Conservation (phyloP, 2,113 vertebrate species). For the Albula goreensis region DNA sequence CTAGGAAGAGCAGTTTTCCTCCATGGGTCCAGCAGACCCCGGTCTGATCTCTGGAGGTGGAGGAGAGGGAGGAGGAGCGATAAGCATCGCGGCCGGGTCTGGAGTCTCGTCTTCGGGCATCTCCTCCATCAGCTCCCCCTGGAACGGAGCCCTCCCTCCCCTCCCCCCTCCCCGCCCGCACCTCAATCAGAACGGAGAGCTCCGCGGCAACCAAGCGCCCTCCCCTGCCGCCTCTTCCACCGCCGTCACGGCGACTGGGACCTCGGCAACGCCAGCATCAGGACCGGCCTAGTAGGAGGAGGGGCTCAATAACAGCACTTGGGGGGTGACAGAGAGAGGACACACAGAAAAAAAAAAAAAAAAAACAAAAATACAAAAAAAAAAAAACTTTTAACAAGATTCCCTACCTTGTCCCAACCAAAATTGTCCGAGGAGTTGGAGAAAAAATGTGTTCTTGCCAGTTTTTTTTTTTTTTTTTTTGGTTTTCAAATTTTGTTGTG, state of each 20-base stretch:
- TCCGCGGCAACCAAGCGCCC: conserved; percentile 34
- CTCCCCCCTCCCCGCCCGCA: conserved; percentile 43
- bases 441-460: not conserved
- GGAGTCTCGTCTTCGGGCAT: conserved; percentile 40
- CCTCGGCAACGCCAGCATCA: conserved; percentile 37
- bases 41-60: conserved; percentile 32
- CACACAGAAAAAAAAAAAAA: not conserved
- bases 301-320: conserved; percentile 25
- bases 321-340: conserved; percentile 13
- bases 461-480: too few relatives aligned
- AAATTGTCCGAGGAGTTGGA: conserved; percentile 3
- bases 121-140: conserved; percentile 44
- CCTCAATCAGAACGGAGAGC: conserved; percentile 50
- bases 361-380: not conserved
- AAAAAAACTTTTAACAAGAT: conserved; percentile 15
- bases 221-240: conserved; percentile 18
- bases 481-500: conserved; percentile 11
- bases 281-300: conserved; percentile 18
- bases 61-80: conserved; percentile 38
- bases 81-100: conserved; percentile 32
- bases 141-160: conserved; percentile 48
- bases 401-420: not conserved
- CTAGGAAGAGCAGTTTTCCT: conserved; percentile 77
- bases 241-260: conserved; percentile 33
- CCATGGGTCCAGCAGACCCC: conserved; percentile 75